Base-by-base conservation (phyloP, 1,140 invertebrate genomes). In the Tetraneura akinire region DNA sequence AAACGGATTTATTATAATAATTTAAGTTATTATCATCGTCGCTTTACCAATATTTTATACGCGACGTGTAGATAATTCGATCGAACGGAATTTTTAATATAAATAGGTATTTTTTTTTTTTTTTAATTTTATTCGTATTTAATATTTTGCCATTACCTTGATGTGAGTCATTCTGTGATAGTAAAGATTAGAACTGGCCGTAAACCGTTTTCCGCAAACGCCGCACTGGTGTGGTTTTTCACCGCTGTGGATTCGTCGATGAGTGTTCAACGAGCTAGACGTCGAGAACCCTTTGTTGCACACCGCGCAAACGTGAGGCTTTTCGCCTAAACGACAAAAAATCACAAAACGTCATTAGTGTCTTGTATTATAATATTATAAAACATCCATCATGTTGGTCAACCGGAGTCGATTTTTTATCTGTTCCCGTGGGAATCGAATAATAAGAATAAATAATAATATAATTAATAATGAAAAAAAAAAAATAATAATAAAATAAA, bases 111-210 rank as follows among this genome's bases (percentile, higher is more conserved):
- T 37, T 37, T 37, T 8, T 37, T 4, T 4, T 37, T 4, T 37
- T 37, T 37, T 37, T 8, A 4, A 37, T 37, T 37, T 37, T 37
- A 37, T 37, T 37, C 8, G 32, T 3, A 37, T 37, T 37, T 37
- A 37, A 37, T 37, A 4, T 37, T 4, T 37, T 11, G 0, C 23
- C 9, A 89, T 88, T 90, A 97, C 96, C 92, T 98, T 98, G 84
- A 96, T 96, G 86, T 98, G 96, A 81, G 96, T 98, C 96, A 98
- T 98, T 83, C 95, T 90, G 89, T 98, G 97, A 86, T 98, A 98
- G 87, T 98, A 98, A 11, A 98, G 90, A 87, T 98, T 98, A 21
- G 95, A 97, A 80, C 93, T 96, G 49, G 96, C 96, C 0, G 96
- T 98, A 86, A 98, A 98, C 82, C 96, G 87, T 87, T 98, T 98